Conservation (phyloP, 1,140 invertebrate genomes). For the Carposina sasakii region DNA sequence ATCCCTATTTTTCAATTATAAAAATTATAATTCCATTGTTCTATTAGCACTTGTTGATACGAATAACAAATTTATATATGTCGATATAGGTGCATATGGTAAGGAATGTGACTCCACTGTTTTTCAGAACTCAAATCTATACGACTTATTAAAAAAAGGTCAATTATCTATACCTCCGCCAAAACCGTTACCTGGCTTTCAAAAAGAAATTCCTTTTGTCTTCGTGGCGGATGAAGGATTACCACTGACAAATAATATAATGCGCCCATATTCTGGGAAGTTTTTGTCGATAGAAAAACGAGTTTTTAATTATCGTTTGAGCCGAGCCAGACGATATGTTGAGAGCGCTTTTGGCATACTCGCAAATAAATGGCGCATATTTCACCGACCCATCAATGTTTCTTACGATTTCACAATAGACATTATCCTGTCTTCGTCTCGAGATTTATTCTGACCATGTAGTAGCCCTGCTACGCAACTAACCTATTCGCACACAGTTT, state of each 20-base stretch:
- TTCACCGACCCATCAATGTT: slow-evolving; percentile 25
- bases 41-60: slow-evolving; percentile 50
- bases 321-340: slow-evolving; percentile 50
- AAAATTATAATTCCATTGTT: slow-evolving; percentile 56
- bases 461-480: too few relatives aligned
- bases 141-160: slow-evolving; percentile 24
- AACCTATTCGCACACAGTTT: too few relatives aligned
- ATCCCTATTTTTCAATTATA: slow-evolving; percentile 51
- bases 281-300: slow-evolving; percentile 40
- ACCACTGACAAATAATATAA: slow-evolving; percentile 48
- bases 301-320: slow-evolving; percentile 68
- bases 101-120: slow-evolving; percentile 38
- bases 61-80: slow-evolving; percentile 34
- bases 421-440: too few relatives aligned
- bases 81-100: slow-evolving; percentile 47
- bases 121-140: slow-evolving; percentile 36
- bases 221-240: slow-evolving; percentile 67
- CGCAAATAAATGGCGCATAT: slow-evolving; percentile 32
- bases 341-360: slow-evolving; percentile 69
- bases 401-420: slow-evolving; percentile 23
- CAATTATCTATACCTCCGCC: slow-evolving; percentile 30
- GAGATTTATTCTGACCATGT: too few relatives aligned
- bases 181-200: slow-evolving; percentile 23
- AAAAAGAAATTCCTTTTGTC: slow-evolving; percentile 31
- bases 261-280: slow-evolving; percentile 55